phyloP scores from a whole-genome alignment of 1,140 invertebrate genomes.

The Papilio dardanus region DNA sequence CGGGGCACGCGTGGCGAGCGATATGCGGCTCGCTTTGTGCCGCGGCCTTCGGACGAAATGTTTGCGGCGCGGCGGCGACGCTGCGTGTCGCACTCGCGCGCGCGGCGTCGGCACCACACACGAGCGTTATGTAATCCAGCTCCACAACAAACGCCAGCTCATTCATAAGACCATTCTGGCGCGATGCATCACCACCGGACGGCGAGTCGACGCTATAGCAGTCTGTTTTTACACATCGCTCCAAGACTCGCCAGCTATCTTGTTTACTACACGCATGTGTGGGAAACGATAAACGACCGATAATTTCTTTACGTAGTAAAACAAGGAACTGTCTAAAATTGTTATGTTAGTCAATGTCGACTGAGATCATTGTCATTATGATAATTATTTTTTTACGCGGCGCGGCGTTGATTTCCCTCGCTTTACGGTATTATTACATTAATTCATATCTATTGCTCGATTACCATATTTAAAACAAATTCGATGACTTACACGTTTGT shows the following conservation, averaged over 20 bases:
- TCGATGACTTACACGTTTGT: conserved; percentile 23
- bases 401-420: conserved; percentile 43
- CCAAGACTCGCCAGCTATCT: conserved; percentile 36
- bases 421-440: conserved; percentile 41
- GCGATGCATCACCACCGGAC: conserved; percentile 51
- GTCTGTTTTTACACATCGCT: conserved; percentile 47
- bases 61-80: conserved; percentile 61
- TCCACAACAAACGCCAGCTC: conserved; percentile 72
- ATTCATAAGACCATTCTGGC: conserved; percentile 73
- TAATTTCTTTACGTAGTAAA: conserved; percentile 74
- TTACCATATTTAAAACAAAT: conserved; percentile 34
- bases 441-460: conserved; percentile 10
- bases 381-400: conserved; percentile 49
- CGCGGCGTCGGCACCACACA: conserved; percentile 53
- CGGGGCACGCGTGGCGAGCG: conserved; percentile 74
- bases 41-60: conserved; percentile 77
- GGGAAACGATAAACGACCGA: conserved; percentile 64
- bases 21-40: conserved; percentile 75
- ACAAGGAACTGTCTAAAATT: conserved; percentile 67
- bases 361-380: conserved; percentile 69
- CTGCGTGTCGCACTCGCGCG: conserved; percentile 44
- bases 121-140: conserved; percentile 71
- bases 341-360: conserved; percentile 63
- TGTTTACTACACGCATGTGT: conserved; percentile 47
- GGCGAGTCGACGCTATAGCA: conserved; percentile 46